These are phyloP conservation scores for Phyllopteryx taeniolatus DNA, from an alignment of 2,113 vertebrate genomes.

Conservation along the genomic window DNA sequence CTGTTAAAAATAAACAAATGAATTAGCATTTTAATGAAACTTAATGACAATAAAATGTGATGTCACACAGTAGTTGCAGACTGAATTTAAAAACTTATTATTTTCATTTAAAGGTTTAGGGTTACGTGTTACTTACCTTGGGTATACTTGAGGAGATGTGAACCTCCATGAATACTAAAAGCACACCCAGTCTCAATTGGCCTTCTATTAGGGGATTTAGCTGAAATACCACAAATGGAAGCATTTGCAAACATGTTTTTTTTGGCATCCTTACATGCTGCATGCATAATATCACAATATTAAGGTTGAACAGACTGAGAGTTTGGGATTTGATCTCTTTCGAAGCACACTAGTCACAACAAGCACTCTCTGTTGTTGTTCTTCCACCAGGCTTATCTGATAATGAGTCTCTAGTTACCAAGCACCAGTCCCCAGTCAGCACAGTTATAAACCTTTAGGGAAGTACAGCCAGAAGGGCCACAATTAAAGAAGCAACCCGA, in stretches of 20 bases:
- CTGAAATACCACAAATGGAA: constrained; percentile 18
- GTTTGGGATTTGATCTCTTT: constrained; percentile 18
- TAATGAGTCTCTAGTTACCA: constrained; percentile 66
- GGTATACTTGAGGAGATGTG: background rate
- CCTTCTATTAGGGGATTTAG: constrained; percentile 4
- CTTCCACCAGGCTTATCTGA: constrained; percentile 43
- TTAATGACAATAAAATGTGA: too few relatives aligned
- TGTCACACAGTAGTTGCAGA: background rate
- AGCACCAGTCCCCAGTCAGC: constrained; percentile 43
- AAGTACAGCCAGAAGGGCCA: constrained; percentile 47
- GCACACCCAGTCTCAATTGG: background rate
- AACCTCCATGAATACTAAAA: background rate
- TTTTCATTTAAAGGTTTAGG: background rate
- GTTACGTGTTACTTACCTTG: background rate
- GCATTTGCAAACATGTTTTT: background rate
- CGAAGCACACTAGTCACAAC: constrained; percentile 51
- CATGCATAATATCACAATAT: background rate
- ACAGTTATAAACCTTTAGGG: constrained; percentile 48
- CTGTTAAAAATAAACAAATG: background rate
- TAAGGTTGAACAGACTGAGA: constrained; percentile 8
- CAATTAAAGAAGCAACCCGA: constrained; percentile 51
- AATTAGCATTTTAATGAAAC: background rate
- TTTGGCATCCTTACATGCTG: background rate
- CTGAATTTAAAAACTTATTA: background rate
- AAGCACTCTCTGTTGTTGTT: constrained; percentile 37